Evolutionary conservation across 2,888 invertebrate genomes (phyloP).

Genomic region (Drosophila birchii): DNA sequence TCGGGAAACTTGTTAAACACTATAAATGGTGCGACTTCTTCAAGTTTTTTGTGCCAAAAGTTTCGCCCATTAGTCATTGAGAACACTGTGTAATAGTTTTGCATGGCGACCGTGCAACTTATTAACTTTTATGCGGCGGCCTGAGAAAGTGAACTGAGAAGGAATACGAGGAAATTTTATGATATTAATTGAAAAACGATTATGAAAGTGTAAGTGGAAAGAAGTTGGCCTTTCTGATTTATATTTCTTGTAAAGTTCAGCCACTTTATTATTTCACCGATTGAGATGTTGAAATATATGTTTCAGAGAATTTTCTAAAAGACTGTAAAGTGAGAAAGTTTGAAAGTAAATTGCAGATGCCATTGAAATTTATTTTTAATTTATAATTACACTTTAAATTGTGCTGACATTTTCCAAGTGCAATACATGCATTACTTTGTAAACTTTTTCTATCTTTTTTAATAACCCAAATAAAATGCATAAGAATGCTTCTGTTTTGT

Average conservation of each 20-base stretch:
- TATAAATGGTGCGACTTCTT: slow-evolving; percentile 49
- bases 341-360: neutral
- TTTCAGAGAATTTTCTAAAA: neutral
- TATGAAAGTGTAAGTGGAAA: slow-evolving; percentile 36
- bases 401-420: neutral
- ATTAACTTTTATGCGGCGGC: slow-evolving; percentile 15
- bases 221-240: slow-evolving; percentile 22
- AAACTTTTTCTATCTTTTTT: neutral
- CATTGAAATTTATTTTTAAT: neutral
- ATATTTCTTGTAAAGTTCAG: slow-evolving; percentile 15
- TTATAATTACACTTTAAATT: no score
- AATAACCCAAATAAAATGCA: neutral
- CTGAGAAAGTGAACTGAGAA: slow-evolving; percentile 4
- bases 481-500: neutral
- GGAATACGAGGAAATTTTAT: neutral
- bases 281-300: slow-evolving; percentile 21
- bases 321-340: neutral
- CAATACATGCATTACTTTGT: neutral
- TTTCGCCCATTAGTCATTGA: slow-evolving; percentile 66
- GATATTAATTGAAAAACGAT: slow-evolving; percentile 40
- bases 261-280: slow-evolving; percentile 4
- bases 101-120: slow-evolving; percentile 47
- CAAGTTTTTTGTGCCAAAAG: slow-evolving; percentile 52
- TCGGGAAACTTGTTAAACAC: slow-evolving; percentile 47
- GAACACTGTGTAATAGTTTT: slow-evolving; percentile 44